Conservation (phyloP, 1,140 invertebrate genomes). For the Bombus balteatus region DNA sequence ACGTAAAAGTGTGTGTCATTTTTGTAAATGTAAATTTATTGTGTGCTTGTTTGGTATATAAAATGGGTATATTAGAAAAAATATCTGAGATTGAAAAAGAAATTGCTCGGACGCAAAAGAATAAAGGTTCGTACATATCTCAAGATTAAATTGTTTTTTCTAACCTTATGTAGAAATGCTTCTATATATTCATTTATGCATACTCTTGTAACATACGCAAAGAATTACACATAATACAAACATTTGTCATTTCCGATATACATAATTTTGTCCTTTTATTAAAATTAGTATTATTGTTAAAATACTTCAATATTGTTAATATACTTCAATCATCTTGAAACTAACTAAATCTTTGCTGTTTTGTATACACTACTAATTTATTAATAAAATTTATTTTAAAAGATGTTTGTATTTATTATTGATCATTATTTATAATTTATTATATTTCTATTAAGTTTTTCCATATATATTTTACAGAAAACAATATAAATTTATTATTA, state of each 20-base stretch:
- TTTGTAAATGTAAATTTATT: conserved; percentile 47
- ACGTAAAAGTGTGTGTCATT: conserved; percentile 11
- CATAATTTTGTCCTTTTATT: background rate
- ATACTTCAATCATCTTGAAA: background rate
- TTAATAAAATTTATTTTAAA: background rate
- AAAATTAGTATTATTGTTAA: background rate
- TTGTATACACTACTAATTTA: background rate
- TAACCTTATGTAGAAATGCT: conserved; percentile 13
- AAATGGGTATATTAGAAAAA: conserved; percentile 98
- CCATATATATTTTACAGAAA: background rate
- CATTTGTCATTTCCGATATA: background rate
- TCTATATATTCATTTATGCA: background rate
- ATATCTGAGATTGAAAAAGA: conserved; percentile 99
- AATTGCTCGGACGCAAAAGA: conserved; percentile 99
- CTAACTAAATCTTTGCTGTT: background rate
- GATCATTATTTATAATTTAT: background rate
- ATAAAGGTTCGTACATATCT: conserved; percentile 91
- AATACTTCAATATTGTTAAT: background rate
- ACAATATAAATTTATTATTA: background rate
- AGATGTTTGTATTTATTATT: background rate
- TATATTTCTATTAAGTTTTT: background rate
- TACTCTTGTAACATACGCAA: conserved; percentile 2
- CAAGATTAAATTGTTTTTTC: conserved; percentile 35
- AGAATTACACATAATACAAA: background rate
- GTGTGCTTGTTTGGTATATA: background rate